Evolutionary conservation across 2,113 vertebrate species (phyloP).

Genomic region (Cacatua alba): DNA sequence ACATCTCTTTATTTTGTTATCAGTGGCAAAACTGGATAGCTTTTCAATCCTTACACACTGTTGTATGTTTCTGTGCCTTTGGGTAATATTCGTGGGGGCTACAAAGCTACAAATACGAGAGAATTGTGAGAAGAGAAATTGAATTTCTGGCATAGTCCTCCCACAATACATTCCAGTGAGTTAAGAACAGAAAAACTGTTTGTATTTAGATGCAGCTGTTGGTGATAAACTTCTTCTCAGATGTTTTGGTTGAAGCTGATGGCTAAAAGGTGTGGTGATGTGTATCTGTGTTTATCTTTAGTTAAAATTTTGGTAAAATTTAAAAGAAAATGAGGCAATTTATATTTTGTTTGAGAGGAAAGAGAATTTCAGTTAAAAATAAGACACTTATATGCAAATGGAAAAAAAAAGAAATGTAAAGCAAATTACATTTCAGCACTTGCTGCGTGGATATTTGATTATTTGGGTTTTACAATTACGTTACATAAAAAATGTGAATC

Average conservation of each 20-base stretch:
- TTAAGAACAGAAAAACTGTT: neutral
- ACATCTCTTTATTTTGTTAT: neutral
- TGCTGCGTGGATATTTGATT: neutral
- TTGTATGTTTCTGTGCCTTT: neutral
- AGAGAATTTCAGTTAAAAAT: neutral
- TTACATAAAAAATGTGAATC: neutral
- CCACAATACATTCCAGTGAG: conserved; percentile 25
- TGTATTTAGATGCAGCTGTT: neutral
- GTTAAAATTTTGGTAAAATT: neutral
- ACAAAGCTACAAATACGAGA: neutral
- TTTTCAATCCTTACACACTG: neutral
- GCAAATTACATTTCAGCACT: neutral
- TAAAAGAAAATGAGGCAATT: neutral
- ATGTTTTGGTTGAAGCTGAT: neutral
- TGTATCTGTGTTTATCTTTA: neutral
- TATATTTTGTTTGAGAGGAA: neutral
- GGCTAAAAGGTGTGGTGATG: neutral
- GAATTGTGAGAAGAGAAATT: neutral
- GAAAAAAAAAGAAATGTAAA: neutral
- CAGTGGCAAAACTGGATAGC: neutral
- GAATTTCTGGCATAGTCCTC: conserved; percentile 26
- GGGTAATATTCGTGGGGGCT: neutral
- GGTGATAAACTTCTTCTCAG: neutral
- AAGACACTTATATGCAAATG: neutral
- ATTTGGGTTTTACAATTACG: neutral